Percentiles rank a stretch among this genome's conserved stretches.
Evolutionary conservation across 2,113 vertebrate species (phyloP).

Genomic region (Alces alces): DNA sequence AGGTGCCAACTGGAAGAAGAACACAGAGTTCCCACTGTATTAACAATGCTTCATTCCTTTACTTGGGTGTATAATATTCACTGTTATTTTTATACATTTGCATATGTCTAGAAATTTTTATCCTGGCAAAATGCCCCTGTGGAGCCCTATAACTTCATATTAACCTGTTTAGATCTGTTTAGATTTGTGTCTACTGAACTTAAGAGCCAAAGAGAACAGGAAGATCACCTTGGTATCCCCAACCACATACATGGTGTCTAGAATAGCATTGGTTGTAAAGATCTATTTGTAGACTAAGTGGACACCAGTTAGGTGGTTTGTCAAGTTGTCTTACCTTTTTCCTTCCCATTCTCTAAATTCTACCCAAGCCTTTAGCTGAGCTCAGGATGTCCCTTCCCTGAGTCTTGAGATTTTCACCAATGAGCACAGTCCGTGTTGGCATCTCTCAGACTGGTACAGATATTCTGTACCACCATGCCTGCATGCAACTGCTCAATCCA

Average conservation of each 20-base stretch:
- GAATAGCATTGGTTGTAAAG: not conserved
- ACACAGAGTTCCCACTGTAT: not conserved
- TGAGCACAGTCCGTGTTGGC: not conserved
- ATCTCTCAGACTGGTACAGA: not conserved
- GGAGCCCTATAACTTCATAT: not conserved
- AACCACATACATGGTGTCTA: rapidly evolving
- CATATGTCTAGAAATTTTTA: not conserved
- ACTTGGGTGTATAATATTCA: not conserved
- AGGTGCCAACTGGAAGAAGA: not conserved
- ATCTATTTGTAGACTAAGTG: not conserved
- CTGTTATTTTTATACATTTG: not conserved
- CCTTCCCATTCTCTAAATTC: not conserved
- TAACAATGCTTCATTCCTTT: not conserved
- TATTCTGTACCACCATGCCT: not conserved
- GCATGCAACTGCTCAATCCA: not conserved
- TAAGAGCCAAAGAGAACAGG: not conserved
- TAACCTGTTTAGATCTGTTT: not conserved
- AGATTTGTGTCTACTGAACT: not conserved
- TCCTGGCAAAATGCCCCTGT: not conserved
- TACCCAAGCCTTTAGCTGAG: not conserved
- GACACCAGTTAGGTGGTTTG: not conserved
- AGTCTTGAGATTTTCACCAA: not conserved
- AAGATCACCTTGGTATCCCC: not conserved
- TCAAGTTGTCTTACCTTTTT: not conserved
- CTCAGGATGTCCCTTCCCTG: not conserved